Base-by-base conservation (phyloP, 2,113 vertebrate genomes). In the Hyperopisus bebe region DNA sequence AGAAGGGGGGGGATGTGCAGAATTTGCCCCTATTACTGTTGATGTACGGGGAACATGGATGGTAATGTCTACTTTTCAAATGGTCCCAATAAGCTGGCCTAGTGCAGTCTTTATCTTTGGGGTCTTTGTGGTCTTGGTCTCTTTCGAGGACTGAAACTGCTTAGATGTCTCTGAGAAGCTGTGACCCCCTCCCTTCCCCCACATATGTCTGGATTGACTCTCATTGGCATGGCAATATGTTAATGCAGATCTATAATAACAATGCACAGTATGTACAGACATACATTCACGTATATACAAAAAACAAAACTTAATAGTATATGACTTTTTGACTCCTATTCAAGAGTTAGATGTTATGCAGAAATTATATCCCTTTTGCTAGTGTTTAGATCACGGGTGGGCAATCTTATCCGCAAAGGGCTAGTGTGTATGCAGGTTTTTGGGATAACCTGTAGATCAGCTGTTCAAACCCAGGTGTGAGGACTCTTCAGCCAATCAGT, bases 231-330 rank as follows among this genome's bases (percentile, higher is more conserved):
- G 88, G 88, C 31, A 50, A 55, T 62, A 83, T 21, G 6, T 89
- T 47, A 90, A 90, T 85, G 80, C 89, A 91, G 87, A 91, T 50
- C 89, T 91, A 92, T 90, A 92, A 90, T 89, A 88, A 89, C 89
- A 88, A 89, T 88, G 83, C 85, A 89, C 53, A 89, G 48, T 83
- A 86, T 77, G 58, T 91, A 88, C 89, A 95, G 89, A 92, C 91
- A 93, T 93, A 91, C 74, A 24, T 89, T 82, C 46, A 89, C 31
- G 24, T 89, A 62, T 89, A 62, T 84, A 89, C 74, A 80, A 42
- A 77, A 88, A 90, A 77, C 89, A 83, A 89, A 89, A 92, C 90
- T 48, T 87, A 86, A 91, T 82, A 39, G 3, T 58, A 55, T 84
- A 51, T 15, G 88, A 89, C 88, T 80, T 89, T 35, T 58, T 5